These are phyloP conservation scores for Miichthys miiuy DNA, from an alignment of 2,797 vertebrate genomes.

Conservation along the genomic window DNA sequence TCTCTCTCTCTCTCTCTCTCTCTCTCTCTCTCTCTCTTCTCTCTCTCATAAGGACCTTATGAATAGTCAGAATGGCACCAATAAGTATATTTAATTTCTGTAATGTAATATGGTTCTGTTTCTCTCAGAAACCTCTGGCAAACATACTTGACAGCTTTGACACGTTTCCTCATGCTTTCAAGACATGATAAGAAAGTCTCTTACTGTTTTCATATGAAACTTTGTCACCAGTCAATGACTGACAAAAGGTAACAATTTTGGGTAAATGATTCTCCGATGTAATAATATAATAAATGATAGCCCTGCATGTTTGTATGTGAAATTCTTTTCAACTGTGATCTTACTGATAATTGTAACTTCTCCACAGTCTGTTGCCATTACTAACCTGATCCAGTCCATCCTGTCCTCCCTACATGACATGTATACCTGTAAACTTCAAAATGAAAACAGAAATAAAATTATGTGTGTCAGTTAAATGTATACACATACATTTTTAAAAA, in stretches of 20 bases:
- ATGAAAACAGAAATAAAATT: not conserved
- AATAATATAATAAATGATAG: too few species aligned
- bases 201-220: too few species aligned
- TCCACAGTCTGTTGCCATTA: too few species aligned
- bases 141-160: not conserved
- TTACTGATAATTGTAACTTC: not conserved
- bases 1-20: too few species aligned
- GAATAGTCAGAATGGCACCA: not conserved
- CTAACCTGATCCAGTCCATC: not conserved
- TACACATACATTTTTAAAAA: not conserved
- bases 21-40: too few species aligned
- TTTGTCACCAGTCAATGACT: too few species aligned
- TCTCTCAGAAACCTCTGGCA: not conserved
- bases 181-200: not conserved
- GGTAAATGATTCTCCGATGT: too few species aligned
- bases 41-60: too few species aligned
- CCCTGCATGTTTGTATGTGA: not conserved
- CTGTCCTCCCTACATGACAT: too few species aligned
- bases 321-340: not conserved
- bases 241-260: too few species aligned
- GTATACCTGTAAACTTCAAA: not conserved
- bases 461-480: too few species aligned
- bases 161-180: not conserved
- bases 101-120: too few species aligned
- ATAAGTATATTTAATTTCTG: not conserved